phyloP scores from a whole-genome alignment of 2,888 invertebrate genomes.

The Pyralis farinalis region DNA sequence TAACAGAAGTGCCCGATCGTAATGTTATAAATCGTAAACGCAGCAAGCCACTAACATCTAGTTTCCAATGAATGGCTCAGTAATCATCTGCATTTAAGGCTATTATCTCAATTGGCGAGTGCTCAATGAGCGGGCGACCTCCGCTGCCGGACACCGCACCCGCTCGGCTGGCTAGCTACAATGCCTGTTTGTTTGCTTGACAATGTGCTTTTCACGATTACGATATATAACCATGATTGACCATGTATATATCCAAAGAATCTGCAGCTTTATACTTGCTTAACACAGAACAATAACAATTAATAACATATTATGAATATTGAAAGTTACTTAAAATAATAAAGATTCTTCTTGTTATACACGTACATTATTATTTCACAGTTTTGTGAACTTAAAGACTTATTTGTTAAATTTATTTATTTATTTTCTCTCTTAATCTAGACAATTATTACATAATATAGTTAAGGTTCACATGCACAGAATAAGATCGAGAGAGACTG shows the following conservation, averaged over 20 bases:
- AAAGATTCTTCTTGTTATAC: no score
- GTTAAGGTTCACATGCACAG: no score
- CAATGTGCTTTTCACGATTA: constrained; percentile 59
- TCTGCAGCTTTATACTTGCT: neutral
- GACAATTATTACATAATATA: no score
- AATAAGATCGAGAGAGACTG: no score
- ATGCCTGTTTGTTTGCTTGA: constrained; percentile 59
- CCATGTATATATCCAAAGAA: neutral
- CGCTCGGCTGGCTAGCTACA: constrained; percentile 42
- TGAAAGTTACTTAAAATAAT: no score
- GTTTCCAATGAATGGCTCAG: constrained; percentile 73
- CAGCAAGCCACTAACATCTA: constrained; percentile 51
- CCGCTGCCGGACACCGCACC: constrained; percentile 70
- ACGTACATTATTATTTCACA: no score
- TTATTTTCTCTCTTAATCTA: no score
- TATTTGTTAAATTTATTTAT: no score
- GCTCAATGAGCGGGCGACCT: constrained; percentile 67
- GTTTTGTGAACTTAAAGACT: no score
- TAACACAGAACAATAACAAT: no score
- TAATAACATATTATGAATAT: no score
- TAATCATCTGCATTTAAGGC: constrained; percentile 77
- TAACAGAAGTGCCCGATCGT: constrained; percentile 43
- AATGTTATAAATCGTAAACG: constrained; percentile 56
- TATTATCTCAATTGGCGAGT: constrained; percentile 77
- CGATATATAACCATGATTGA: constrained; percentile 10